Evolutionary conservation across 37 sponge, comb jelly and placozoan genomes (phyloP), one percentile per base, ranked within the genome.

Genomic region (Theonella swinhoei): DNA sequence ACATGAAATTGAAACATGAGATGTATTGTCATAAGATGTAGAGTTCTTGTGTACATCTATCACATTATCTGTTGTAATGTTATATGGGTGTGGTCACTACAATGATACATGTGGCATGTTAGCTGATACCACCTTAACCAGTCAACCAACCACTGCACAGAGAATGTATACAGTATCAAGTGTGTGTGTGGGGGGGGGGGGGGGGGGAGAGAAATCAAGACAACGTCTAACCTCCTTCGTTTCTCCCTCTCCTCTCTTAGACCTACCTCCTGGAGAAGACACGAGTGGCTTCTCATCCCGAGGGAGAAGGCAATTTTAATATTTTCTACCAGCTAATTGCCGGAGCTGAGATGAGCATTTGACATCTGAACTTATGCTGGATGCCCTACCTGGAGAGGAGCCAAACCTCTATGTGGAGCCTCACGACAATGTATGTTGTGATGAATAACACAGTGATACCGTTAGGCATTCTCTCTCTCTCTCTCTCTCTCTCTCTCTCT

Each of bases 321-420:
- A 97, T 99, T 68, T 91, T 96, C 91, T 91, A 94, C 91, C 93
- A 99, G 74, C 81, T 99, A 78, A 64, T 96, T 30, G 90, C 87
- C 30, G 98, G 97, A 40, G 91, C 93, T 7, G 93, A n/a, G n/a
- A 93, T 64, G 91, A 88, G 4, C 85, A 92, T 62, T 78, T 96
- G 36, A 77, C 80, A 80, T 80, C 70, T 38, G 93, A 95, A 68
- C 87, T 95, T 22, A 38, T 88, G 77, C 80, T 95, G 35, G 74
- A 89, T 74, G 86, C 75, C 36, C 66, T 69, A 5, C 68, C 29
- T 25, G 30, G 78, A 24, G 83, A 89, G 40, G 92, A 95, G 29
- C 62, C 71, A 2, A 91, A 95, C 85, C 84, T 86, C 73, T 85
- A 86, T 59, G 62, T 87, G 25, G 94, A 89, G 24, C 79, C 84